A percentile compares a stretch with the other conserved stretches of the same genome.
These are phyloP conservation scores for Pangasius krempfi DNA, from an alignment of 2,797 vertebrate species.

Conservation along the genomic window DNA sequence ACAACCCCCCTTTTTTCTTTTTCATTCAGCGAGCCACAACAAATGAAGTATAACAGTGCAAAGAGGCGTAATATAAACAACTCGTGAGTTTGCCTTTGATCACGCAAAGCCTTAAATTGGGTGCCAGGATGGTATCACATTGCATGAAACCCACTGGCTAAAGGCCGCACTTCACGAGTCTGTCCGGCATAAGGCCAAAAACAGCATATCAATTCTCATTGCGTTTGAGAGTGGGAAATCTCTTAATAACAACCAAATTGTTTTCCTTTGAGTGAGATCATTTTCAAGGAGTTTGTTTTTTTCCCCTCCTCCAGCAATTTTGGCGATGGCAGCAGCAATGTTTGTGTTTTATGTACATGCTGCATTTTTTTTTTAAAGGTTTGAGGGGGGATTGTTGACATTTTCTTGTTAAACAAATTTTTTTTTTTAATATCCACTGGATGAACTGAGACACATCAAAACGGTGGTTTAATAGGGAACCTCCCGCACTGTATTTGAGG, in stretches of 20 bases:
- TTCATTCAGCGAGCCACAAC: conserved; percentile 53
- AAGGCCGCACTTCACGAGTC: conserved; percentile 44
- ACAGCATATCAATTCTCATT: conserved; percentile 58
- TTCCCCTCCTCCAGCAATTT: conserved; percentile 20
- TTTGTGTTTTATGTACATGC: conserved; percentile 49
- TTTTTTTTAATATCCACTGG: conserved; percentile 40
- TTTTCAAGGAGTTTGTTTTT: conserved; percentile 55
- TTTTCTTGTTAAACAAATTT: conserved; percentile 40
- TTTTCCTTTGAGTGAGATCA: conserved; percentile 61
- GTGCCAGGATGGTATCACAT: conserved; percentile 53
- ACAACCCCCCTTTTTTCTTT: not conserved
- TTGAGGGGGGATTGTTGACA: conserved; percentile 36
- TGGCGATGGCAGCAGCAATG: conserved; percentile 43
- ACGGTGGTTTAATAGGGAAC: conserved; percentile 38
- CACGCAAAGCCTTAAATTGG: conserved; percentile 44
- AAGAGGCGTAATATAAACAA: conserved; percentile 56
- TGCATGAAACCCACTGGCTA: conserved; percentile 54
- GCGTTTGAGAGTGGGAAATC: conserved; percentile 56
- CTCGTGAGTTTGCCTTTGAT: conserved; percentile 52
- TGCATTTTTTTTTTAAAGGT: conserved; percentile 41
- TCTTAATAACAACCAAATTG: conserved; percentile 60
- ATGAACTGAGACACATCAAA: conserved; percentile 47
- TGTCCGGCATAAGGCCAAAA: conserved; percentile 53
- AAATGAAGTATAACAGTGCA: conserved; percentile 58
- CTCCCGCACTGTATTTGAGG: conserved; percentile 30